Evolutionary conservation across 1,140 invertebrate genomes (phyloP), one percentile per base, ranked within the genome.

Genomic region (Wiebesia pumilae): DNA sequence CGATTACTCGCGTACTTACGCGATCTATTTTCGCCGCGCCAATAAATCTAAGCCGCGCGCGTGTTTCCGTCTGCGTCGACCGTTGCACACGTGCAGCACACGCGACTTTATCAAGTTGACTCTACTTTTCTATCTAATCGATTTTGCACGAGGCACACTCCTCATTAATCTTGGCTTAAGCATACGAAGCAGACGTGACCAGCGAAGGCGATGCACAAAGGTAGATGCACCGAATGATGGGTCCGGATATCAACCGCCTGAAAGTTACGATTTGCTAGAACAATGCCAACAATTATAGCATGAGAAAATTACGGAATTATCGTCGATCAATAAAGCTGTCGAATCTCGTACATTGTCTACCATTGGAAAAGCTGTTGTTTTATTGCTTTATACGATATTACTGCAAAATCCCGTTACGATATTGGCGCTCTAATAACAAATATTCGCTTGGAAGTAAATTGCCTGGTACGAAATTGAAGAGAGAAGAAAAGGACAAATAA

Each of bases 41-140:
- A 10, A 84, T 79, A 79, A 85, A 85, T 85, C 40, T 54, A 43
- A 47, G 33, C 35, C 62, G 77, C n/a, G 77, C 82, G 81, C 38
- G 40, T 9, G 71, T 24, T 83, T 58, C 67, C 69, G 67, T 33
- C 19, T 40, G 43, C 69, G 51, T 10, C 69, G 30, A 67, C 51
- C 79, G 40, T 80, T 58, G 77, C 77, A 80, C 84, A 85, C 84
- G 84, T 85, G 84, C 73, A 19, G 1, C 65, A 80, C 84, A 85
- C 77, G 84, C 77, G 84, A 85, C 84, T 54, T 47, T 24, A 16
- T 14, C 65, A 33, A 30, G 30, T 33, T 33, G 30, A 30, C 65
- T n/a, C 69, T n/a, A 14, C 12, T 40, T 73, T 69, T 38, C 21
- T 4, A 14, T 40, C 69, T 73, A 73, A 73, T 73, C 69, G 69